Conservation (phyloP, 2,113 vertebrate species). For the Oxyruncus cristatus region DNA sequence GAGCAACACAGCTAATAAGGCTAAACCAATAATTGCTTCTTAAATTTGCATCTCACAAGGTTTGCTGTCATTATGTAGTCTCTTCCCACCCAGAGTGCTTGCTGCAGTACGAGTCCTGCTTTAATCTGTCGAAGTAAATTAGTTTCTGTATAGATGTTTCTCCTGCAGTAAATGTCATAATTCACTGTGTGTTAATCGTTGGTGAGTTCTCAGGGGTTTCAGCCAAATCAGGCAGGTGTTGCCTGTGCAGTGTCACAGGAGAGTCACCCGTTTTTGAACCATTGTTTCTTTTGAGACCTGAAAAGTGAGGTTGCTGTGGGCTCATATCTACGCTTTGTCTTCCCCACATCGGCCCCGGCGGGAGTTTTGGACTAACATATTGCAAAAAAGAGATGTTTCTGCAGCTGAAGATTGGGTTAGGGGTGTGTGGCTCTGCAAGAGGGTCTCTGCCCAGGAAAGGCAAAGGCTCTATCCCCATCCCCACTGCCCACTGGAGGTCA, state of each 20-base stretch:
- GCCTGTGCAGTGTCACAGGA: neutral
- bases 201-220: neutral
- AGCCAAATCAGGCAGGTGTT: neutral
- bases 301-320: neutral
- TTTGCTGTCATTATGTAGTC: neutral
- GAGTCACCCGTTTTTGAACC: neutral
- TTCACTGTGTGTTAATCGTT: neutral
- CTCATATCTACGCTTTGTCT: neutral
- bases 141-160: neutral
- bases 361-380: neutral
- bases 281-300: neutral
- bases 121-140: neutral
- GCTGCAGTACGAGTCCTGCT: neutral
- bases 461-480: neutral
- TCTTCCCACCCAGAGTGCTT: neutral
- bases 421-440: neutral
- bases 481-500: constrained; percentile 34
- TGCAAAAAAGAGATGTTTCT: neutral
- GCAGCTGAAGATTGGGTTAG: neutral
- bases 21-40: neutral
- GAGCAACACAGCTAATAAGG: neutral
- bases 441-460: neutral
- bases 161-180: neutral
- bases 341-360: neutral
- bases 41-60: neutral